A percentile compares a stretch with the other conserved stretches of the same genome.
These are phyloP conservation scores for Chouioia cunea DNA, from an alignment of 2,888 invertebrate genomes.

Conservation along the genomic window DNA sequence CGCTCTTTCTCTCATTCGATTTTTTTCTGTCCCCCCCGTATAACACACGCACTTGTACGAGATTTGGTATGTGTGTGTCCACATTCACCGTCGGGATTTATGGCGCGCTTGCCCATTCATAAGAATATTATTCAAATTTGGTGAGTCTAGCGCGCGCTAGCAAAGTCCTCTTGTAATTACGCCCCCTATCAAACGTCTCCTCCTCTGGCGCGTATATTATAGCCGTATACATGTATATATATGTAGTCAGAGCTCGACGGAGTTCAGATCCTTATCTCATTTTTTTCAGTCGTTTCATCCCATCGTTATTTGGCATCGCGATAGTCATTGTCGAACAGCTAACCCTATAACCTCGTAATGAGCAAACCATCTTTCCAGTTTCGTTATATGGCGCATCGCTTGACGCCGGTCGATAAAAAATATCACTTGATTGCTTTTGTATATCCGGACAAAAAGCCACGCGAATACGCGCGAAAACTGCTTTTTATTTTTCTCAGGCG, in stretches of 20 bases:
- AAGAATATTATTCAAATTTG: conserved; percentile 69
- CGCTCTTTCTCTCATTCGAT: conserved; percentile 11
- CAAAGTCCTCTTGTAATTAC: conserved; percentile 44
- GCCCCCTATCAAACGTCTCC: conserved; percentile 40
- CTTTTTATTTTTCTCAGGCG: conserved; percentile 35
- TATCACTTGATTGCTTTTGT: conserved; percentile 28
- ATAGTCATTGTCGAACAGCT: conserved; percentile 32
- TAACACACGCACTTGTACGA: conserved; percentile 39
- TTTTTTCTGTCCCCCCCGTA: conserved; percentile 20
- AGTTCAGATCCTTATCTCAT: conserved; percentile 51
- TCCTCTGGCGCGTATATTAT: background rate
- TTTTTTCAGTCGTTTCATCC: too few relatives aligned
- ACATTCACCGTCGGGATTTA: conserved; percentile 38
- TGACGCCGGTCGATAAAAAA: conserved; percentile 37
- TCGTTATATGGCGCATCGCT: conserved; percentile 19
- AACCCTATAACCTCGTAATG: conserved; percentile 10
- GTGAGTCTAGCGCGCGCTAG: conserved; percentile 61
- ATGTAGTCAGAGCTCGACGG: too few relatives aligned
- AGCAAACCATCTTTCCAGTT: background rate
- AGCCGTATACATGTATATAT: too few relatives aligned
- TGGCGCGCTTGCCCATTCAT: conserved; percentile 61
- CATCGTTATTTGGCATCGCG: background rate
- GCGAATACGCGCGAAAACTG: conserved; percentile 5
- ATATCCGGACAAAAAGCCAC: background rate
- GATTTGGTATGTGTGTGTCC: conserved; percentile 24